These are phyloP conservation scores for Ochotona princeps DNA, from an alignment of 2,113 vertebrate genomes.

Conservation along the genomic window DNA sequence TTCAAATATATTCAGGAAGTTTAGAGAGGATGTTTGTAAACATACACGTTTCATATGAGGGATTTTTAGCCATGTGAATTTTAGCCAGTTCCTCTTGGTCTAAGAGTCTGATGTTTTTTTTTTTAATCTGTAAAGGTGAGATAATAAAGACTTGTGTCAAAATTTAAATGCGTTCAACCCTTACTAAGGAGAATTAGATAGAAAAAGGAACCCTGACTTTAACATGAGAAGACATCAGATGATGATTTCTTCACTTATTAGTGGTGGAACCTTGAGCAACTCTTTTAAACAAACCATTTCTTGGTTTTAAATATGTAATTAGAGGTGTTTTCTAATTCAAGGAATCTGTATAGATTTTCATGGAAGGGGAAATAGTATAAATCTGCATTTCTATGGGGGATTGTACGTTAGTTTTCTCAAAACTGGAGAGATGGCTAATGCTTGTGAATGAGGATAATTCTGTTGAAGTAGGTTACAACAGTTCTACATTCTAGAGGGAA, in stretches of 20 bases:
- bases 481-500: not conserved
- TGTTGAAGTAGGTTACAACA: not conserved
- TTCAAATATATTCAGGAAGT: not conserved
- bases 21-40: conserved; percentile 33
- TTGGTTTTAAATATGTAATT: not conserved
- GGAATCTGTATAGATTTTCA: not conserved
- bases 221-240: not conserved
- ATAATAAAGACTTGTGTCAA: not conserved
- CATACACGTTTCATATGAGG: not conserved
- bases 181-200: not conserved
- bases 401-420: not conserved
- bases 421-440: not conserved
- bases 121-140: not conserved
- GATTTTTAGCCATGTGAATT: not conserved
- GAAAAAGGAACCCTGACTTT: not conserved
- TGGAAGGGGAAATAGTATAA: not conserved
- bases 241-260: not conserved
- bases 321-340: not conserved
- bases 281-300: not conserved
- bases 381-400: not conserved
- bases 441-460: not conserved
- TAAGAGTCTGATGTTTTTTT: conserved; percentile 3
- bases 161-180: not conserved
- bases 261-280: not conserved
- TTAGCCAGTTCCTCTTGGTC: not conserved